A percentile compares a stretch with the other conserved stretches of the same genome.
phyloP scores from a whole-genome alignment of 2,113 vertebrate species.

The Orycteropus afer region DNA sequence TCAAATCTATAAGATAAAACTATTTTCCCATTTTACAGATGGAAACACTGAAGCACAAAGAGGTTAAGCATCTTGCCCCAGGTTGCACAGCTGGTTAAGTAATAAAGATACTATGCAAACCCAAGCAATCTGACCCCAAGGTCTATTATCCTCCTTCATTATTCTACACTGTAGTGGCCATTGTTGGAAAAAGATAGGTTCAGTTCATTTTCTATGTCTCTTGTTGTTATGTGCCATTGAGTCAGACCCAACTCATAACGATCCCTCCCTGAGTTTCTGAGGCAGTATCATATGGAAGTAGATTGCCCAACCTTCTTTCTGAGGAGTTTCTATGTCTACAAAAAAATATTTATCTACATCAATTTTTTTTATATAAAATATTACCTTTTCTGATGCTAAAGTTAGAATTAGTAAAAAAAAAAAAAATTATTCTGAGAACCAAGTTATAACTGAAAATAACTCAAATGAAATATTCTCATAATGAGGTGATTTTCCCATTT shows the following conservation, averaged over 20 bases:
- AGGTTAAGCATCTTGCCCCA: background rate
- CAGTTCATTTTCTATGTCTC: background rate
- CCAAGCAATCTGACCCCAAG: background rate
- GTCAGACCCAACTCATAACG: too few relatives aligned
- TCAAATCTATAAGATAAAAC: background rate
- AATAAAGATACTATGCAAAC: background rate
- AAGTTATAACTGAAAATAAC: background rate
- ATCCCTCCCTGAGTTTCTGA: too few relatives aligned
- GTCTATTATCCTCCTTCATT: background rate
- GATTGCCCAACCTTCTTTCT: too few relatives aligned
- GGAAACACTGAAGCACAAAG: background rate
- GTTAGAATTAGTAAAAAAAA: background rate
- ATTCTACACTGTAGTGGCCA: fast-evolving
- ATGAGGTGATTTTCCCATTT: background rate
- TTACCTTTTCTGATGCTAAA: conserved; percentile 4
- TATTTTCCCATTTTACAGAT: background rate
- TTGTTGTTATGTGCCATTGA: too few relatives aligned
- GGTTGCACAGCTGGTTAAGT: background rate
- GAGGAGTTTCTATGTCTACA: too few relatives aligned
- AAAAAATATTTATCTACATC: background rate
- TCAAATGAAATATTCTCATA: background rate
- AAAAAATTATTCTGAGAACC: background rate
- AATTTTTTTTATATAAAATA: background rate
- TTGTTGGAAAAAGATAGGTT: background rate
- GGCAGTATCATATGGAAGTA: too few relatives aligned